Base-by-base conservation (phyloP, 2,888 invertebrate genomes). In the Sminthurides aquaticus region DNA sequence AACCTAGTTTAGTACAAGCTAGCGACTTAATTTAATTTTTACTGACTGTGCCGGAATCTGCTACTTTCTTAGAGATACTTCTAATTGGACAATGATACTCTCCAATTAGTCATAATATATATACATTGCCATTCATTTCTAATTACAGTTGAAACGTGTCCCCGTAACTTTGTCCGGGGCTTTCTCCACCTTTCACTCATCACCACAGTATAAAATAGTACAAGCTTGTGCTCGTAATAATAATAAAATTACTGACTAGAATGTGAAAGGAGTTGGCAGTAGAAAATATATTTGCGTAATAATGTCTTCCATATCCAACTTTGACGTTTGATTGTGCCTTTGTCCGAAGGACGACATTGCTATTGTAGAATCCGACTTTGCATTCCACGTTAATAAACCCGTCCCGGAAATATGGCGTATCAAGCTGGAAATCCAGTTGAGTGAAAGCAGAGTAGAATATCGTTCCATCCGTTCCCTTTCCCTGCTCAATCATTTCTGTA, bases 391-490 rank as follows among this genome's bases (percentile, higher is more conserved):
- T 48, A 15, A 74, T 34, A 20, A 67, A 59, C 8, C 74, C 74
- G 59, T 74, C 72, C 2, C 69, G 64, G 54, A 74, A 71, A 57
- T 69, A 71, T 18, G 69, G 66, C 2, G 70, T 67, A 48, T 72
- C 71, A 34, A 74, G 52, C 26, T 66, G 70, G 52, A 74, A 71
- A n/a, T 67, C 64, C 1, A 74, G 52, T 25, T 67, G 66, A 49
- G 70, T 70, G 43, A 49, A 62, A 1, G 69, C 63, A 24, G 67
- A 64, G 52, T 70, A 72, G 52, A 72, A 71, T 5, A 64, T 64
- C 2, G 71, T 72, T 43, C 74, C 74, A 57, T 73, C 74, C 5
- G 69, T 62, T 2, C 69, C 70, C 56, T 67, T 70, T 1, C 72
- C 72, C 28, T 67, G 65, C 29, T 71, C 69, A 29, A 57, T 43